Evolutionary conservation across 2,888 invertebrate genomes (phyloP), one percentile per base, ranked within the genome.

Genomic region (Megaustenia siamemsis): DNA sequence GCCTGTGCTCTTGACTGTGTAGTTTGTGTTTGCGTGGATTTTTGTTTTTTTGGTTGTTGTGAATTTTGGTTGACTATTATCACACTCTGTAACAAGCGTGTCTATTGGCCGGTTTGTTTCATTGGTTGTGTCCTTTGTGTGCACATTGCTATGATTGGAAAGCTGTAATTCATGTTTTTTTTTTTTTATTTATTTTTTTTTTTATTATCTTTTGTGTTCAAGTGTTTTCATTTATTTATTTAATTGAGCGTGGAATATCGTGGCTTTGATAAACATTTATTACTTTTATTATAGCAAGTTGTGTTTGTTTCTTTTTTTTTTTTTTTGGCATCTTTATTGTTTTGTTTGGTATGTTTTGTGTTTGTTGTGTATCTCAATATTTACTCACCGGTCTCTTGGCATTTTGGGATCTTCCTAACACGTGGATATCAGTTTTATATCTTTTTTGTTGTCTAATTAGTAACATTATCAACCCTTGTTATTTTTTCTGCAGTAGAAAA

Each of bases 1-100:
- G 83, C 68, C 77, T 83, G 83, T 82, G 82, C 75, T 82, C 75
- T 82, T 82, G 82, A 75, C 63, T 69, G 69, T 77, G 68, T 83
- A 83, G 83, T 83, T 68, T n/a, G 71, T 81, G 69, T 56, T 28
- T 77, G 12, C 10, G 21, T 83, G 43, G 66, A 45, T 71, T 15
- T 68, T 21, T 56, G 35, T 43, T 38, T 18, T 82, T 49, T 71
- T 21, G 71, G 28, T 73, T 73, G 66, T 60, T 83, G n/a, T n/a
- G n/a, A n/a, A n/a, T 66, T 77, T 77, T 83, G 43, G 56, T 77
- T 77, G 40, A 60, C 38, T 40, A n/a, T 77, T 76, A 68, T 53
- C 76, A 83, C 77, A 76, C 68, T 82, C 35, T 82, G 73, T 82
- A 63, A 82, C 73, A 75, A 45, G 66, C 73, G 60, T 81, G 56